Evolutionary conservation across 2,797 vertebrate genomes (phyloP), one percentile per base, ranked within the genome.

Genomic region (Cossypha heuglini): DNA sequence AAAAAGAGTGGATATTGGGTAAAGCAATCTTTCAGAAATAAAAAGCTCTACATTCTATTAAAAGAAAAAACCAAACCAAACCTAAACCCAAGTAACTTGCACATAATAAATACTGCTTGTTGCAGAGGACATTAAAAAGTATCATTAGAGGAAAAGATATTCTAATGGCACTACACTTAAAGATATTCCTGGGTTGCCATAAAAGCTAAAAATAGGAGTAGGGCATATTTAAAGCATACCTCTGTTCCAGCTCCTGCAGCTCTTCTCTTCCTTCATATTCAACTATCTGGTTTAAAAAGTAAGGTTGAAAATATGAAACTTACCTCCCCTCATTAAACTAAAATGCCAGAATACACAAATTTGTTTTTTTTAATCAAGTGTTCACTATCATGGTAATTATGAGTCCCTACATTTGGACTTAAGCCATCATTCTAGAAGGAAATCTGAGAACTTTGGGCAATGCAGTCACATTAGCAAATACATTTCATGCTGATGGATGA

Each of bases 241-340:
- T 98, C 94, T 99, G 99, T 97, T 99, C 99, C 81, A 99, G 76
- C 63, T 96, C 95, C 95, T 99, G 98, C 42, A 99, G 97, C 12
- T 97, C 96, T 43, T 94, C 77, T 7, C 26, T 78, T 45, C 98
- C 97, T 26, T 97, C 98, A 72, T 95, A 95, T 33, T 98, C 98
- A 25, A 98, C 97, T 8, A 99, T 98, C 99, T 99, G 92, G 48
- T 73, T 96, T 88, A 52, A 49, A 94, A 94, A 88, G 75, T 43
- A 95, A 85, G 33, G 76, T 68, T 29, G 24, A 88, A 87, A 72
- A 77, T 0, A 37, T 79, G 58, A 73, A 77, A 74, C 38, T 37
- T 51, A 14, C 15, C 31, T 59, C 33, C n/a, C 11, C 25, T 45
- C 33, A 43, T 45, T 52, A 66, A 64, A 21, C 51, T 66, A 58